Conservation (phyloP, 2,888 invertebrate species). For the Crossocerus cetratus region DNA sequence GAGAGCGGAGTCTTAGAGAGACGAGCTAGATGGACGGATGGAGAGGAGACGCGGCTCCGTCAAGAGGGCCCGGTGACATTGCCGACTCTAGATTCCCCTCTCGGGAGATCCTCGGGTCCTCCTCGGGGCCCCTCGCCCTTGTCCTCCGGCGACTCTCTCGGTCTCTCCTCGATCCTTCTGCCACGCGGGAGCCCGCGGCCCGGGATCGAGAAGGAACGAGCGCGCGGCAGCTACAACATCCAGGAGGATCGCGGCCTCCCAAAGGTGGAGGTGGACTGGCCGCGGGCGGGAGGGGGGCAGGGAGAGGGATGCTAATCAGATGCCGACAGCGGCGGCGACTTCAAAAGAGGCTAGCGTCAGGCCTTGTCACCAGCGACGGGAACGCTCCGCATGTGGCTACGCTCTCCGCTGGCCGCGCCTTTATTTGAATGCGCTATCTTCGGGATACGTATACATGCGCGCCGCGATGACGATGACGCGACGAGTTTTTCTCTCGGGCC, state of each 20-base stretch:
- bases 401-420: slow-evolving; percentile 56
- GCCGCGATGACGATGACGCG: slow-evolving; percentile 57
- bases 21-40: slow-evolving; percentile 62
- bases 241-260: no score
- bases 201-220: slow-evolving; percentile 17
- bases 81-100: slow-evolving; percentile 51
- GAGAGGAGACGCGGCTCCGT: slow-evolving; percentile 66
- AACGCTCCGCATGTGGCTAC: slow-evolving; percentile 37
- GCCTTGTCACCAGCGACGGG: slow-evolving; percentile 68
- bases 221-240: not conserved
- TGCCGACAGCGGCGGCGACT: slow-evolving; percentile 74
- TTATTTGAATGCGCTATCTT: slow-evolving; percentile 71
- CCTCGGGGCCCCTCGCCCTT: slow-evolving; percentile 14
- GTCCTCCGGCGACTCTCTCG: slow-evolving; percentile 13
- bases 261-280: slow-evolving; percentile 39
- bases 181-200: not conserved
- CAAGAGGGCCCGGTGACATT: slow-evolving; percentile 66
- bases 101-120: slow-evolving; percentile 27
- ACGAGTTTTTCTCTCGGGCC: slow-evolving; percentile 33
- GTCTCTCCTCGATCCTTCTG: slow-evolving; percentile 2
- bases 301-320: slow-evolving; percentile 75
- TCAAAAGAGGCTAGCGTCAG: slow-evolving; percentile 72
- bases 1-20: slow-evolving; percentile 39
- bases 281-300: slow-evolving; percentile 41
- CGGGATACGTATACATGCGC: slow-evolving; percentile 41